Percentiles rank a stretch among this genome's conserved stretches.
Evolutionary conservation across 2,797 vertebrate species (phyloP).

Genomic region (Mycteria americana): DNA sequence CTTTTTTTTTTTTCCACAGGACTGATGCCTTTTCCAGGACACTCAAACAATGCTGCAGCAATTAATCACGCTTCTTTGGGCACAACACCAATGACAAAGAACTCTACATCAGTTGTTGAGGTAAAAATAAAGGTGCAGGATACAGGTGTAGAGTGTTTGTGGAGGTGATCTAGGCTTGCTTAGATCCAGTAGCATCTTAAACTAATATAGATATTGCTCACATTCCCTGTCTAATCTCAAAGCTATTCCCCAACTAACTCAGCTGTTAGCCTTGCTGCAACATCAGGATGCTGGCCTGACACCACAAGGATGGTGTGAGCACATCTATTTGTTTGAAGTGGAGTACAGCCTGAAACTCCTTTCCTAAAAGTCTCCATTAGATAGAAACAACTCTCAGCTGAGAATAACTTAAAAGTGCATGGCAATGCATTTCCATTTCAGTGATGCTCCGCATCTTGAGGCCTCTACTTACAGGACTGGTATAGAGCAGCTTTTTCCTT

Average conservation of each 20-base stretch:
- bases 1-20: conserved; percentile 51
- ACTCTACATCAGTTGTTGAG: not conserved
- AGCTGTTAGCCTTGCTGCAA: not conserved
- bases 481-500: not conserved
- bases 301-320: not conserved
- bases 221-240: not conserved
- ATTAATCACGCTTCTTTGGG: not conserved
- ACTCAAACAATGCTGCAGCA: not conserved
- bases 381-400: not conserved
- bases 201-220: not conserved
- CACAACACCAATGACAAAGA: not conserved
- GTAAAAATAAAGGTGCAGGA: not conserved
- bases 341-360: not conserved
- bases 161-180: not conserved
- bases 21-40: not conserved
- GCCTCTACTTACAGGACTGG: not conserved
- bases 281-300: not conserved
- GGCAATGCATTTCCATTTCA: not conserved
- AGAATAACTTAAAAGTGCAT: not conserved
- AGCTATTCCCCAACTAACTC: not conserved
- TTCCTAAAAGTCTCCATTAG: not conserved
- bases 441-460: not conserved
- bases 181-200: not conserved
- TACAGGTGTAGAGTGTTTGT: too few species aligned
- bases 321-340: not conserved